Conservation (phyloP, 64 coral and sea anemone species). For the Dendrophyllia cribrosa region DNA sequence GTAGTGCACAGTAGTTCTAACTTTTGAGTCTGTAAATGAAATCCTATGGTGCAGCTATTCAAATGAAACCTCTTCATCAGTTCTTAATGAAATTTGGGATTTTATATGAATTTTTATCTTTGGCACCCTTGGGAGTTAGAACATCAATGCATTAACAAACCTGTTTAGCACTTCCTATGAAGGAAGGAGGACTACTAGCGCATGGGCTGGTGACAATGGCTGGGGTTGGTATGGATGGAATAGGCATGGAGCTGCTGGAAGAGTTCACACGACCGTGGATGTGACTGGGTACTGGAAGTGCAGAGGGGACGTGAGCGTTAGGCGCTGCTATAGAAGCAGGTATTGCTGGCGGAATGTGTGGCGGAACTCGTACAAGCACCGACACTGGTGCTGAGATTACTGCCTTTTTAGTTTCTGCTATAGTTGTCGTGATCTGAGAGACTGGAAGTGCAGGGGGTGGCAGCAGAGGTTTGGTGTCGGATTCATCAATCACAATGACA, state of each 20-base stretch:
- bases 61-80: no score
- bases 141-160: background rate
- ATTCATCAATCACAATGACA: slow-evolving; percentile 38
- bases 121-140: background rate
- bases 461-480: slow-evolving; percentile 1
- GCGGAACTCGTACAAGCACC: slow-evolving; percentile 84
- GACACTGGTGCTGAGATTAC: slow-evolving; percentile 79
- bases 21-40: no score
- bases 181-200: slow-evolving; percentile 80
- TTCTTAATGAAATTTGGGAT: no score
- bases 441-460: background rate
- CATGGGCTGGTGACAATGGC: slow-evolving; percentile 94
- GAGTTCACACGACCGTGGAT: slow-evolving; percentile 62
- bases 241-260: slow-evolving; percentile 71
- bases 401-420: slow-evolving; percentile 53
- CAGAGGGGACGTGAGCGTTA: slow-evolving; percentile 84
- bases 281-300: slow-evolving; percentile 84
- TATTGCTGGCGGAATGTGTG: slow-evolving; percentile 74
- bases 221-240: slow-evolving; percentile 94
- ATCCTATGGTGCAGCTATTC: no score
- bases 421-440: background rate
- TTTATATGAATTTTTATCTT: no score
- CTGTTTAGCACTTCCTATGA: slow-evolving; percentile 96
- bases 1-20: no score
- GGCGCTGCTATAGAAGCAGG: slow-evolving; percentile 95